Evolutionary conservation across 1,140 invertebrate species (phyloP), one percentile per base, ranked within the genome.

Genomic region (Cydia pomonella): DNA sequence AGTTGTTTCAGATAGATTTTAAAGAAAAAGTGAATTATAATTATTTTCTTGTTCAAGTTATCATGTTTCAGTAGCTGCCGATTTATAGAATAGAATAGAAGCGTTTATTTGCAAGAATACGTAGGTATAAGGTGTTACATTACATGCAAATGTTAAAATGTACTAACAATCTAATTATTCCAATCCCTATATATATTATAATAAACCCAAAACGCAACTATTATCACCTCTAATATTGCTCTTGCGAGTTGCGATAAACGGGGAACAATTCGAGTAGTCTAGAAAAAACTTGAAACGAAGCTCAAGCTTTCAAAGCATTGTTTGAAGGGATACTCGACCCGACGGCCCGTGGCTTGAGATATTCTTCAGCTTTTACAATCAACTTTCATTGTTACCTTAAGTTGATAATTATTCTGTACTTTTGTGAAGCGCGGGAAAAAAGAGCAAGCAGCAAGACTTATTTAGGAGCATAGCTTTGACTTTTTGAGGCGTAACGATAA

Each of bases 231-330:
- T 33, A n/a, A n/a, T n/a, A 12, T 44, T 47, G 16, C 44, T 47
- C 10, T 13, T 47, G 16, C 41, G 41, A 7, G 41, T 44, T 44
- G 2, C 38, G 3, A 3, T 41, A 41, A 41, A 12, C 38, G 38
- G 12, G 38, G 38, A 29, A 29, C 6, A 33, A 33, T 33, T 5
- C 29, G 29, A 33, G 29, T 16, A 16, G 13, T 47, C 47, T 18
- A 23, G n/a, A n/a, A 23, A 59, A 59, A 59, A n/a, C 53, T 59
- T 59, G 53, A 10, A 59, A 59, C 18, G 23, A 59, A 59, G 53
- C 53, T 12, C 0, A 12, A 23, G n/a, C 16, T 59, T 59, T 23
- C 7, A 23, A 59, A 59, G 53, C 53, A 18, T 59, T 59, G 53
- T 59, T 53, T 18, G 7, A 23, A 59, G 21, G 53, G 3, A 23